Percentiles rank a stretch among this genome's conserved stretches.
phyloP scores from a whole-genome alignment of 2,797 vertebrate species.

The Galago senegalensis region DNA sequence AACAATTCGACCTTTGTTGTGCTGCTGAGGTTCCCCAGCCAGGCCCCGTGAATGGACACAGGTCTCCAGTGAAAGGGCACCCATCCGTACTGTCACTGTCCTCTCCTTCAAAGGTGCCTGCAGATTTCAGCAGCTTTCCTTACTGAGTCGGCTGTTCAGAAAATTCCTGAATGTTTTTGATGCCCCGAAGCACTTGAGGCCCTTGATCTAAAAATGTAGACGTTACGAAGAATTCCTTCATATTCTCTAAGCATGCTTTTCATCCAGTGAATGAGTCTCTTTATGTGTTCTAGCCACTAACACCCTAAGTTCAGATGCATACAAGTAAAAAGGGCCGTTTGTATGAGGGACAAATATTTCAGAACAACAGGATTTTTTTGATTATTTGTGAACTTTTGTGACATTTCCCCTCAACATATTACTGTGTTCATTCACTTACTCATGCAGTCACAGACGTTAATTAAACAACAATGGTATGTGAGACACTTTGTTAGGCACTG shows the following conservation, averaged over 20 bases:
- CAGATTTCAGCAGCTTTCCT: neutral
- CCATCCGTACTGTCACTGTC: neutral
- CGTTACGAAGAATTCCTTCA: slow-evolving; percentile 50
- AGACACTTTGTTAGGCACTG: neutral
- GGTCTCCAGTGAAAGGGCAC: slow-evolving; percentile 62
- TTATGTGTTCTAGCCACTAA: slow-evolving; percentile 62
- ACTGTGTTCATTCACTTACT: slow-evolving; percentile 60
- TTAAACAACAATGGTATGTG: neutral
- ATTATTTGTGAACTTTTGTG: slow-evolving; percentile 64
- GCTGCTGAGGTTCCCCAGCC: slow-evolving; percentile 13
- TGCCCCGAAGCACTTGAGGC: slow-evolving; percentile 39
- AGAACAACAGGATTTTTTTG: slow-evolving; percentile 61
- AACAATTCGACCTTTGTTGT: slow-evolving; percentile 60
- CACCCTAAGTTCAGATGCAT: slow-evolving; percentile 71
- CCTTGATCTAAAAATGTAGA: slow-evolving; percentile 63
- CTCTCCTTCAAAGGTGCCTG: neutral
- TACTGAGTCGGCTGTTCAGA: slow-evolving; percentile 12
- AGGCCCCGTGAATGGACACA: slow-evolving; percentile 20
- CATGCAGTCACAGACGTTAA: slow-evolving; percentile 33
- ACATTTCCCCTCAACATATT: slow-evolving; percentile 43
- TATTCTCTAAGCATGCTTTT: slow-evolving; percentile 67
- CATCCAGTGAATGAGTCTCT: slow-evolving; percentile 74
- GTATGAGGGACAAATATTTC: slow-evolving; percentile 58
- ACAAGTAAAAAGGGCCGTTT: slow-evolving; percentile 70
- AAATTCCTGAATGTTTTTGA: slow-evolving; percentile 50